Evolutionary conservation across 1,140 invertebrate genomes (phyloP), one percentile per base, ranked within the genome.

Genomic region (Cotesia glomerata): DNA sequence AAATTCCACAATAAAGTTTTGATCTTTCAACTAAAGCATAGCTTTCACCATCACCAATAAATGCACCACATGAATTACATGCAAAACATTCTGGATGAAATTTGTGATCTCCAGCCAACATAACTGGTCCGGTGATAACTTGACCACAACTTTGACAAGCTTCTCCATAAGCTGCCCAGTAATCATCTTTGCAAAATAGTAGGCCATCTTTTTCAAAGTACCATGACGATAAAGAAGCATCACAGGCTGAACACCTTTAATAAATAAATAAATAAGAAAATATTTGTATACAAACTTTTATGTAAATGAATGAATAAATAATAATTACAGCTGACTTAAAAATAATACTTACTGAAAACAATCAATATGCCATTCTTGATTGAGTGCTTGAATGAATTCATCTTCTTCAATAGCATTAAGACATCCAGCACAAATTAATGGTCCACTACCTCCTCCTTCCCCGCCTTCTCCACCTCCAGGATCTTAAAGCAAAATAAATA

Each of bases 51-150:
- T 97, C 95, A 39, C 95, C 96, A 78, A 98, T 96, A 80, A 93
- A 95, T 8, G 90, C 86, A n/a, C 90, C 88, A 84, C 96, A 98
- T 5, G 91, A 90, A 32, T 88, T 88, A 81, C 96, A 98, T 75
- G 93, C 91, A 88, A 98, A 97, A 88, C 96, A 98, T 89, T 98
- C 96, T 72, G 96, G 95, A 88, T 98, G 96, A 87, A 96, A 98
- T 84, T 95, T 95, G 85, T 97, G 95, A 82, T 96, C 94, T 16
- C 96, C 96, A 14, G 95, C 96, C 74, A 96, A 91, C 96, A 98
- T 97, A 59, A 97, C 95, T 34, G 96, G 96, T 0, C 96, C 96
- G 0, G 95, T 95, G 78, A 97, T 97, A 68, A 95, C 91, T 83
- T 95, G 91, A 67, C 90, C 89, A 86, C 96, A 98, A 77, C 95